These are phyloP conservation scores for Lasius platythorax DNA, from an alignment of 2,888 invertebrate genomes.

Conservation along the genomic window DNA sequence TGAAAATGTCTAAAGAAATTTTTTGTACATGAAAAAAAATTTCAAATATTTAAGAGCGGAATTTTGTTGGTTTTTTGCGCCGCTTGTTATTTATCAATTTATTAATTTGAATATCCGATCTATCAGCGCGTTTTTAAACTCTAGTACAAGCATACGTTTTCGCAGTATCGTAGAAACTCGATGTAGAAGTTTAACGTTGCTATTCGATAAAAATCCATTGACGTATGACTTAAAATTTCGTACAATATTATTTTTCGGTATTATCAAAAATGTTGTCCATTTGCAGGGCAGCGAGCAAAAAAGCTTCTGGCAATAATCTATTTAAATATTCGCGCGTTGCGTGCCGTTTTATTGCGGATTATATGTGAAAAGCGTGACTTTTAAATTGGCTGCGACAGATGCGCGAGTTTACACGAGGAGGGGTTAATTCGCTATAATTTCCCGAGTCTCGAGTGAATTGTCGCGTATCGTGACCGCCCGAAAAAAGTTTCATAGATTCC, in stretches of 20 bases:
- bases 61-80: neutral
- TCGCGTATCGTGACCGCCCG: slow-evolving; percentile 17
- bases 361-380: slow-evolving; percentile 37
- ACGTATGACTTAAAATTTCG: slow-evolving; percentile 29
- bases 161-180: neutral
- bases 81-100: slow-evolving; percentile 2
- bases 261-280: slow-evolving; percentile 38
- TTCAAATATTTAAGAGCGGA: neutral
- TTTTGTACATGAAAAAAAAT: neutral
- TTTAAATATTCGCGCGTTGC: slow-evolving; percentile 34
- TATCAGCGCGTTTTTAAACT: slow-evolving; percentile 5
- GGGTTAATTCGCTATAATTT: slow-evolving; percentile 43
- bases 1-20: neutral
- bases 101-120: slow-evolving; percentile 12
- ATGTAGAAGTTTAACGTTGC: neutral
- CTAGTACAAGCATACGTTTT: neutral
- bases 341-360: slow-evolving; percentile 44
- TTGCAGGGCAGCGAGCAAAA: slow-evolving; percentile 31
- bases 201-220: slow-evolving; percentile 21
- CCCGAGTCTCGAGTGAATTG: slow-evolving; percentile 42
- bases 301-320: slow-evolving; percentile 50
- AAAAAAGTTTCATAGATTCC: slow-evolving; percentile 14
- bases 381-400: slow-evolving; percentile 53
- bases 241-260: slow-evolving; percentile 30
- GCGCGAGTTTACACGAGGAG: slow-evolving; percentile 42